A percentile compares a stretch with the other conserved stretches of the same genome.
These are phyloP conservation scores for Eupithecia centaureata DNA, from an alignment of 2,888 invertebrate species.

Conservation along the genomic window DNA sequence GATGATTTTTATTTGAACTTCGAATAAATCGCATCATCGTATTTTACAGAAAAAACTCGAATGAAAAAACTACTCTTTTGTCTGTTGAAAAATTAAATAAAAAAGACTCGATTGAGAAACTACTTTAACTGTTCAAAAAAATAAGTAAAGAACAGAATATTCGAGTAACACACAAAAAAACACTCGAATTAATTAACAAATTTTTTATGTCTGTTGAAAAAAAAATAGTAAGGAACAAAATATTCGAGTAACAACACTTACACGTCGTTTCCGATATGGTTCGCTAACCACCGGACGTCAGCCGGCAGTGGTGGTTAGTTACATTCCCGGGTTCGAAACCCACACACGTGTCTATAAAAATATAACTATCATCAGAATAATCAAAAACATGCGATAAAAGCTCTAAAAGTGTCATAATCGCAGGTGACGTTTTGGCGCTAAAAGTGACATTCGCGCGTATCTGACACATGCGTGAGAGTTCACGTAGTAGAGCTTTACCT, in stretches of 20 bases:
- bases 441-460: slow-evolving; percentile 4
- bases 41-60: too few species aligned
- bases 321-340: slow-evolving; percentile 73
- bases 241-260: slow-evolving; percentile 66
- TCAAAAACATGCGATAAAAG: neutral
- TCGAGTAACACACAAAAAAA: too few species aligned
- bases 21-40: too few species aligned
- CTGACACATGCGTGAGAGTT: slow-evolving; percentile 4
- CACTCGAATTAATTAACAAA: too few species aligned
- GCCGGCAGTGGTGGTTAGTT: slow-evolving; percentile 77
- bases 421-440: neutral
- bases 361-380: neutral
- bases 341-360: slow-evolving; percentile 68
- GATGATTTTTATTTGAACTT: too few species aligned
- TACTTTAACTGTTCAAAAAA: too few species aligned
- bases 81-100: too few species aligned
- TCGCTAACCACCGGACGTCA: slow-evolving; percentile 73
- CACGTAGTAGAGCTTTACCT: neutral
- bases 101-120: too few species aligned
- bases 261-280: slow-evolving; percentile 76
- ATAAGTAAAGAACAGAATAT: too few species aligned
- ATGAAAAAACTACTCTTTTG: too few species aligned
- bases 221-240: slow-evolving; percentile 45
- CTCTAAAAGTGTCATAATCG: neutral
- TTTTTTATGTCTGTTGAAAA: too few species aligned